Base-by-base conservation (phyloP, 1,140 invertebrate species). In the Drosophila kurseongensis region DNA sequence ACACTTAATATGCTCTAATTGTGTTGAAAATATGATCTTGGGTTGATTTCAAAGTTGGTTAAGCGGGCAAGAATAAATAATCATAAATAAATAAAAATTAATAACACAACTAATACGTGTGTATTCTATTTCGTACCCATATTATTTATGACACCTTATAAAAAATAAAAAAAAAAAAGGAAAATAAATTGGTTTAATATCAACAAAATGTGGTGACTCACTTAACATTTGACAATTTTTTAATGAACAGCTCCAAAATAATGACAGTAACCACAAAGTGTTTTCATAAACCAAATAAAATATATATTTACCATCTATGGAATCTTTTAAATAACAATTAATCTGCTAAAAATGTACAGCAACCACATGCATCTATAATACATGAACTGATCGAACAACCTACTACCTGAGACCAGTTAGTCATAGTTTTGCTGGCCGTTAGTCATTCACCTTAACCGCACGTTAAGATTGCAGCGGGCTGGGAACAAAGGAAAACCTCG, bases 1-100 rank as follows among this genome's bases (percentile, higher is more conserved):
- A 78, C 47, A 78, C 52, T 65, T 65, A 72, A 78, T 78, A 66
- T 66, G 67, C 67, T 66, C 54, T 45, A 54, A 78, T 78, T 78
- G 75, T 63, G 63, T 23, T 61, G 71, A 40, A 56, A 45, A 73
- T 47, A 35, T 61, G 41, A 73, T 73, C 32, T 61, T 41, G 69
- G 47, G 38, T 58, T 27, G 32, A 12, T 32, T 36, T 56, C 6
- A 18, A 50, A 38, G 7, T 48, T 47, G 42, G 36, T 52, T 36
- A 62, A n/a, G 14, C 60, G 27, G 36, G 8, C 16, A 12, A 14
- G 12, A 16, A 57, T 57, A 42, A 41, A 40, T 23, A 38, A n/a
- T n/a, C 40, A 48, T 44, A 8, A 47, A 50, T 47, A 23, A 45
- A 40, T 16, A 36, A 44, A 13, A 60, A 61, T 32, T 14, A n/a